Conservation (phyloP, 2,888 invertebrate genomes). For the Leptura quadrifasciata region DNA sequence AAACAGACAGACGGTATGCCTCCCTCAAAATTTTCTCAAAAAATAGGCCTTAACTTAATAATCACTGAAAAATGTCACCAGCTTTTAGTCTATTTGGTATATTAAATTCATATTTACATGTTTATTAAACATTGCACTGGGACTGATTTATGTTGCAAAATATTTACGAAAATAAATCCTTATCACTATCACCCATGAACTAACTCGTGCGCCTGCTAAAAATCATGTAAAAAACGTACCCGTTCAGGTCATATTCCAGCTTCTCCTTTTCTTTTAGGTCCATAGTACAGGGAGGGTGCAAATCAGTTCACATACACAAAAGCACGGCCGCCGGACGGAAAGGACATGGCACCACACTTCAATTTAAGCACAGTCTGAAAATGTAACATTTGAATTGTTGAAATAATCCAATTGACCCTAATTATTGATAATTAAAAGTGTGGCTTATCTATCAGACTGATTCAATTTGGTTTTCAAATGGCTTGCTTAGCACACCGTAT, state of each 20-base stretch:
- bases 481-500: not conserved
- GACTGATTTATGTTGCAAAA: not conserved
- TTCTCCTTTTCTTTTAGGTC: slow-evolving; percentile 24
- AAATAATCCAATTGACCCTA: slow-evolving; percentile 34
- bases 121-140: too few relatives aligned
- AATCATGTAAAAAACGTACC: slow-evolving; percentile 26
- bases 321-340: not conserved
- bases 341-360: not conserved
- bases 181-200: not conserved
- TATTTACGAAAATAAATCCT: not conserved
- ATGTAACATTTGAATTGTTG: not conserved
- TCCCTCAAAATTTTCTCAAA: too few relatives aligned
- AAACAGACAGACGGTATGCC: too few relatives aligned
- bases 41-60: too few relatives aligned
- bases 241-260: slow-evolving; percentile 34
- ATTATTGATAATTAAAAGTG: slow-evolving; percentile 28
- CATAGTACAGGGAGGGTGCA: slow-evolving; percentile 20
- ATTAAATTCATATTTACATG: too few relatives aligned
- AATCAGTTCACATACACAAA: not conserved
- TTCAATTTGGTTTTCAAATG: not conserved
- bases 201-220: not conserved
- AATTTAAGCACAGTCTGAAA: not conserved
- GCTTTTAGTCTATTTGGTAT: too few relatives aligned
- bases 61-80: too few relatives aligned
- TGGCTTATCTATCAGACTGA: not conserved